Evolutionary conservation across 2,113 vertebrate genomes (phyloP).

Genomic region (Vimba vimba): DNA sequence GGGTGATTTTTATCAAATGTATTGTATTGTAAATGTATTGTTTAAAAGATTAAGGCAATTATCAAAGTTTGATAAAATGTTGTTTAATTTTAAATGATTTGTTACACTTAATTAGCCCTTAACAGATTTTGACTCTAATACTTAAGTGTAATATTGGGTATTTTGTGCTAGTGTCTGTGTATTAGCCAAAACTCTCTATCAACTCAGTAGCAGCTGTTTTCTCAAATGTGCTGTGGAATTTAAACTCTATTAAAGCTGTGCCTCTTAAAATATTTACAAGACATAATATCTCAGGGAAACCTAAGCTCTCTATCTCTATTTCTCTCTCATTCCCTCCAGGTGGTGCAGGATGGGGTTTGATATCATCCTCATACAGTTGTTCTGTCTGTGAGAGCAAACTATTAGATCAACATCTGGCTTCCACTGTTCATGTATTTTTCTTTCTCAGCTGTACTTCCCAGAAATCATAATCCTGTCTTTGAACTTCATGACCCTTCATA

Average conservation of each 20-base stretch:
- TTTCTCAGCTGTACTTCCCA: constrained; percentile 20
- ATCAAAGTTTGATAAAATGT: too few relatives aligned
- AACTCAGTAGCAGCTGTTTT: constrained; percentile 31
- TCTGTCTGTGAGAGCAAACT: constrained; percentile 2
- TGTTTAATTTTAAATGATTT: too few relatives aligned
- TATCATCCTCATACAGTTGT: constrained; percentile 10
- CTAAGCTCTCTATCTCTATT: constrained; percentile 26
- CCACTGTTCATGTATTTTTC: constrained; percentile 16
- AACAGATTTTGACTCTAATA: not conserved
- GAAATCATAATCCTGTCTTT: constrained; percentile 35
- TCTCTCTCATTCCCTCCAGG: constrained; percentile 11
- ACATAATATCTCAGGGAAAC: constrained; percentile 23
- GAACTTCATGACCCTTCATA: constrained; percentile 20
- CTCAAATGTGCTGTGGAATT: constrained; percentile 30
- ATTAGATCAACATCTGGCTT: constrained; percentile 44
- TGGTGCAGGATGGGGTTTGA: constrained; percentile 30
- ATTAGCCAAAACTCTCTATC: constrained; percentile 13
- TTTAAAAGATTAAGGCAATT: too few relatives aligned
- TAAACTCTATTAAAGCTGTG: constrained; percentile 25
- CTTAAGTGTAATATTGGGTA: not conserved
- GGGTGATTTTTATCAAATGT: too few relatives aligned
- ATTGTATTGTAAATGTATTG: too few relatives aligned
- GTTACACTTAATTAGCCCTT: too few relatives aligned
- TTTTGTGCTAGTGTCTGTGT: not conserved
- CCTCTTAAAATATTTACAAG: constrained; percentile 37